phyloP scores from a whole-genome alignment of 2,888 invertebrate genomes.

The Theretra japonica region DNA sequence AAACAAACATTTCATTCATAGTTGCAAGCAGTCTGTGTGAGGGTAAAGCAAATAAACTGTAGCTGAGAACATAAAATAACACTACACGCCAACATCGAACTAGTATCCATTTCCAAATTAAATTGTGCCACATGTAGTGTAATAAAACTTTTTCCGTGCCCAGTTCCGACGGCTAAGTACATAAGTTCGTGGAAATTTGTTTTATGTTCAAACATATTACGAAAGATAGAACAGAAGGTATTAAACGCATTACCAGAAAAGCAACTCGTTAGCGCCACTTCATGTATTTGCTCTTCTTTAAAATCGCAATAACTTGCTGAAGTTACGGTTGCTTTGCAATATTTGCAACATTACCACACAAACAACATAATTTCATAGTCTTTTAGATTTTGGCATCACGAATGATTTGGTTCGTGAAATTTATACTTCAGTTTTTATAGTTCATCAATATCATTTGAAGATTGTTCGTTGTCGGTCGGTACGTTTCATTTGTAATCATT shows the following conservation, averaged over 20 bases:
- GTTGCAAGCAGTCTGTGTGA: not conserved
- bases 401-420: no score
- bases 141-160: slow-evolving; percentile 21
- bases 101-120: slow-evolving; percentile 25
- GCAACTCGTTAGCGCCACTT: not conserved
- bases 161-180: not conserved
- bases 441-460: no score
- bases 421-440: no score
- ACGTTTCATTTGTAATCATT: no score
- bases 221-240: not conserved
- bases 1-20: not conserved
- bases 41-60: not conserved
- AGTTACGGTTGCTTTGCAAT: no score
- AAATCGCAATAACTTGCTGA: no score
- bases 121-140: slow-evolving; percentile 24
- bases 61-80: slow-evolving; percentile 3
- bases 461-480: no score
- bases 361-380: no score
- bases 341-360: no score
- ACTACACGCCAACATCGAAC: not conserved
- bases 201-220: slow-evolving; percentile 11
- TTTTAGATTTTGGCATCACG: no score
- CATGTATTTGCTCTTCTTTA: no score
- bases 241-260: not conserved
- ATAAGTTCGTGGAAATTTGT: slow-evolving; percentile 24